Percentiles rank a stretch among this genome's conserved stretches.
phyloP scores from a whole-genome alignment of 2,113 vertebrate species.

The Phalacrocorax pelagicus region DNA sequence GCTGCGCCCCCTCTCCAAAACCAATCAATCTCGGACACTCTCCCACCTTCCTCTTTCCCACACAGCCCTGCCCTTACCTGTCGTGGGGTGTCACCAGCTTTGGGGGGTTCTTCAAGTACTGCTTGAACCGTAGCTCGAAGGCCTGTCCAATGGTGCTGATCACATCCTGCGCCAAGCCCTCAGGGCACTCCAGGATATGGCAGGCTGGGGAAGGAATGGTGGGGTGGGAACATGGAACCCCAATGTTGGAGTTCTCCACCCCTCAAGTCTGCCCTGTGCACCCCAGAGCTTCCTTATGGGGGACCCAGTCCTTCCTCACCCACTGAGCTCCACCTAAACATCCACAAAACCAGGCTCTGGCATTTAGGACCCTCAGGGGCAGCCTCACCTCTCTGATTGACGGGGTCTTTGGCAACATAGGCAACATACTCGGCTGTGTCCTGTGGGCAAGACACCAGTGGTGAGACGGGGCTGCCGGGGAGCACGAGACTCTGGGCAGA shows the following conservation, averaged over 20 bases:
- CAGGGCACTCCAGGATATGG: conserved; percentile 95
- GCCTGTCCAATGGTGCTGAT: conserved; percentile 99
- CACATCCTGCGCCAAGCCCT: conserved; percentile 95
- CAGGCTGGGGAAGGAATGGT: conserved; percentile 75
- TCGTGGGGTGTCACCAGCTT: conserved; percentile 96
- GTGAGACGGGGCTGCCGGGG: not conserved
- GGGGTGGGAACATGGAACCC: not conserved
- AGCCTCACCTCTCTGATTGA: conserved; percentile 95
- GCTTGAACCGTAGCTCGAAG: conserved; percentile 96
- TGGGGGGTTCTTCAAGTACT: conserved; percentile 97
- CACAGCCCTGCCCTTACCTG: conserved; percentile 74
- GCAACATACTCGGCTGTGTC: conserved; percentile 82
- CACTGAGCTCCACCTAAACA: not conserved
- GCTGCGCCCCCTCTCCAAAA: not conserved
- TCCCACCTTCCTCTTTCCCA: not conserved
- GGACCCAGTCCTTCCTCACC: not conserved
- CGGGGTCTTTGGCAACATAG: conserved; percentile 98
- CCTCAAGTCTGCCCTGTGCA: not conserved
- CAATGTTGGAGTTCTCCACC: fast-evolving
- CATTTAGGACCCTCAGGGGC: not conserved
- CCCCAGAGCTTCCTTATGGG: not conserved
- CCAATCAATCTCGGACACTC: no score
- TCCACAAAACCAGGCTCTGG: fast-evolving
- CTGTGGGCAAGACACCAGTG: not conserved
- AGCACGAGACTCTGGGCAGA: fast-evolving